Evolutionary conservation across 1,140 invertebrate genomes (phyloP), one percentile per base, ranked within the genome.

Genomic region (Drosophila ironensis): DNA sequence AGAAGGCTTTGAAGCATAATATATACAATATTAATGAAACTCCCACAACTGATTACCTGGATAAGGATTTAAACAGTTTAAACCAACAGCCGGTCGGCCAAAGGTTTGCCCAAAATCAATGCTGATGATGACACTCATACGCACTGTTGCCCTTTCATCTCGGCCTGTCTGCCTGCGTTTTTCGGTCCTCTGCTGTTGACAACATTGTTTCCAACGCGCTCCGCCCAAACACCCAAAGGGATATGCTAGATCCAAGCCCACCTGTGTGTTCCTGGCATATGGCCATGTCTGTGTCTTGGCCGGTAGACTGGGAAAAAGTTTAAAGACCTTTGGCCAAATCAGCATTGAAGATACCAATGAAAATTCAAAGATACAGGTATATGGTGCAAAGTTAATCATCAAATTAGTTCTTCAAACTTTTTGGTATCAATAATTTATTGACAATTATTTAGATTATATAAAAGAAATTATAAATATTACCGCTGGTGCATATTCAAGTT

Each of bases 111-210:
- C 75, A 51, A 84, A 33, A 73, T 81, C 77, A 84, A 74, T 44
- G 60, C 73, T 56, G 60, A 44, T 80, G 80, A 80, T 86, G 71
- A 84, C 80, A 86, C 81, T 86, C 80, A 86, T 86, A 86, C 80
- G 80, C 80, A 87, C 80, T 86, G 80, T 86, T 86, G 80, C 80
- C 80, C 73, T 64, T 68, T 64, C 76, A 75, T 72, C 40, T 51
- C 24, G 38, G 46, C 12, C 54, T 48, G 12, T 51, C 24, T 45
- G 46, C 12, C 54, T 48, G 12, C 33, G n/a, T 19, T 60, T 46
- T 14, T 46, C 56, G 25, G 44, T 33, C 61, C 24, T 38, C 66
- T 84, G 78, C 41, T 74, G 80, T 74, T 84, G 78, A 84, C 78
- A 84, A 84, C 80, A 84, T 84, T 82, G 78, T 82, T 82, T 76